Percentiles rank a stretch among this genome's conserved stretches.
Evolutionary conservation across 2,797 vertebrate genomes (phyloP).

Genomic region (Agapornis canus): DNA sequence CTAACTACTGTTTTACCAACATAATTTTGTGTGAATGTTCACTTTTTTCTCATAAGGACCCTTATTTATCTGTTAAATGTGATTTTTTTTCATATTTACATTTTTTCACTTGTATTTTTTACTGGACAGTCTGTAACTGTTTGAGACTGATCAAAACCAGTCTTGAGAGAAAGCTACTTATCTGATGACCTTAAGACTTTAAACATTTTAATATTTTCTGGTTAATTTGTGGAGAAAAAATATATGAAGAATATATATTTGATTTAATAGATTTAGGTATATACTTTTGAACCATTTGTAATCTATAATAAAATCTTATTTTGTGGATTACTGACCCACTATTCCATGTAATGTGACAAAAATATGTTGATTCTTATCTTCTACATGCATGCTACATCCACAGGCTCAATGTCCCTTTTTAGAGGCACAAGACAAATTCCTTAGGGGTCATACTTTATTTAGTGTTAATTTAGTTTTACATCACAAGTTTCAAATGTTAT

Average conservation of each 20-base stretch:
- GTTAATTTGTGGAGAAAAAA: conserved; percentile 50
- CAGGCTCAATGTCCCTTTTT: conserved; percentile 6
- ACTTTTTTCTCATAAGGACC: not conserved
- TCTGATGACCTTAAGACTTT: conserved; percentile 47
- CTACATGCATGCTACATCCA: not conserved
- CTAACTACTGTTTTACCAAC: not conserved
- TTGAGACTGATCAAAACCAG: not conserved
- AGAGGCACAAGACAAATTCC: not conserved
- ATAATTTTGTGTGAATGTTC: not conserved
- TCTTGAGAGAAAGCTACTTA: conserved; percentile 26
- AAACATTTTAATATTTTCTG: conserved; percentile 42
- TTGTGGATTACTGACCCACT: conserved; percentile 39
- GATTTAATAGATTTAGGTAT: conserved; percentile 32
- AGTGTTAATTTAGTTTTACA: not conserved
- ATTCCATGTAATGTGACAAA: conserved; percentile 37
- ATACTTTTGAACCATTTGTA: conserved; percentile 42
- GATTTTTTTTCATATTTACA: not conserved
- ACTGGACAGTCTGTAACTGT: not conserved
- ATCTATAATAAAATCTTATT: conserved; percentile 56
- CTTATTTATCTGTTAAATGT: not conserved
- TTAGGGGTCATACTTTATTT: not conserved
- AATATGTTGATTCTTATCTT: conserved; percentile 31
- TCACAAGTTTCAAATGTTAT: not conserved
- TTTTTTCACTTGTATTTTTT: not conserved
- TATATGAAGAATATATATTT: conserved; percentile 55